A percentile compares a stretch with the other conserved stretches of the same genome.
phyloP scores from a whole-genome alignment of 2,888 invertebrate genomes.

The Volucella inanis region DNA sequence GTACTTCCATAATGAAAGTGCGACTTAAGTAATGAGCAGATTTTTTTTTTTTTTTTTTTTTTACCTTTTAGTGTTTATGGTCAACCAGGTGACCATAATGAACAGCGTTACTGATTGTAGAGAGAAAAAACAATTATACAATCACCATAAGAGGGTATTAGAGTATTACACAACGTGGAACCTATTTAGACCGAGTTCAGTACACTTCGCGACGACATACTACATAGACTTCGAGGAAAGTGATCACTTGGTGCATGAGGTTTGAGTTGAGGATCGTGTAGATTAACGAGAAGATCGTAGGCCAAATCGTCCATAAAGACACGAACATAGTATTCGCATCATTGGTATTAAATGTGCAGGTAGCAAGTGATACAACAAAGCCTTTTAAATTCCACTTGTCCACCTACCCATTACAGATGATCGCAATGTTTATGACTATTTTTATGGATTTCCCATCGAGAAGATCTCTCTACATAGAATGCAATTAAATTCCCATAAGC shows the following conservation, averaged over 20 bases:
- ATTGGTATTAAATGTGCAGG: too few relatives aligned
- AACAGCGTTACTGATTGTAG: neutral
- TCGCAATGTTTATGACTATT: conserved; percentile 25
- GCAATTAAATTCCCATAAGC: conserved; percentile 57
- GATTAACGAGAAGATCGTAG: too few relatives aligned
- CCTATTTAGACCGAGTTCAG: conserved; percentile 2
- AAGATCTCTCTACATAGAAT: conserved; percentile 12
- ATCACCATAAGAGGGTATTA: neutral
- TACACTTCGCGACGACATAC: conserved; percentile 2
- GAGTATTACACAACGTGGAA: neutral
- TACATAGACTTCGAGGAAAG: neutral
- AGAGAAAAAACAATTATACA: conserved; percentile 10
- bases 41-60: conserved; percentile 18
- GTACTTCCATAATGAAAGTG: conserved; percentile 49
- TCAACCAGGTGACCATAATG: conserved; percentile 2
- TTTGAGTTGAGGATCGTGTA: too few relatives aligned
- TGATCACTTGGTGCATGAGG: too few relatives aligned
- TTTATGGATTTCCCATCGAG: conserved; percentile 16
- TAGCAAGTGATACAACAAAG: too few relatives aligned
- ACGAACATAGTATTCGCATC: too few relatives aligned
- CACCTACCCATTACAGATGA: too few relatives aligned
- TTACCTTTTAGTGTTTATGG: conserved; percentile 15
- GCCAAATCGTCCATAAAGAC: too few relatives aligned
- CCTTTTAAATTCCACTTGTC: too few relatives aligned
- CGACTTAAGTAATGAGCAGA: conserved; percentile 27